phyloP scores from a whole-genome alignment of 2,797 vertebrate genomes.

The Phrynocephalus forsythii region DNA sequence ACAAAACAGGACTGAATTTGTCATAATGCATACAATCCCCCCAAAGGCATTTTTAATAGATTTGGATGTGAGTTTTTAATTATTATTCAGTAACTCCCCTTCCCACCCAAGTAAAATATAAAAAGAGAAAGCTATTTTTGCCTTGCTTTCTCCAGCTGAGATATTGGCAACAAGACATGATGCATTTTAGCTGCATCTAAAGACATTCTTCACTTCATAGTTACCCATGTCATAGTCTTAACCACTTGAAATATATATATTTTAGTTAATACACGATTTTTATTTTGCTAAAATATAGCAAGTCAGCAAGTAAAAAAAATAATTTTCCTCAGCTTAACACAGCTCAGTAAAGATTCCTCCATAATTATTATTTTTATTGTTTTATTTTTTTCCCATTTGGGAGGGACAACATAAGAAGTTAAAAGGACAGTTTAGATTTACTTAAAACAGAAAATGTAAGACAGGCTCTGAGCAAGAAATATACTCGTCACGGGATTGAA shows the following conservation, averaged over 20 bases:
- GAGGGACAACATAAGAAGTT: not conserved
- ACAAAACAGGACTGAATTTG: slow-evolving; percentile 84
- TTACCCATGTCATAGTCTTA: slow-evolving; percentile 63
- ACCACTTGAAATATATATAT: slow-evolving; percentile 66
- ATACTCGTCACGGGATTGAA: not conserved
- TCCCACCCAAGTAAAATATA: slow-evolving; percentile 62
- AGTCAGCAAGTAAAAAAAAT: slow-evolving; percentile 72
- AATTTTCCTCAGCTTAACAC: slow-evolving; percentile 58
- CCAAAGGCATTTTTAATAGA: slow-evolving; percentile 80
- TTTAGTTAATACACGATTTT: slow-evolving; percentile 64
- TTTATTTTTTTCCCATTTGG: not conserved
- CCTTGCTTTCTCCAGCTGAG: slow-evolving; percentile 64
- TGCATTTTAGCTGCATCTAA: slow-evolving; percentile 58
- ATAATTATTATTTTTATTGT: slow-evolving; percentile 1
- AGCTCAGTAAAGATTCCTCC: slow-evolving; percentile 35
- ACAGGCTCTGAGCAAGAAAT: not conserved
- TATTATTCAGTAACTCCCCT: slow-evolving; percentile 5
- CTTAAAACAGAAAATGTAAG: not conserved
- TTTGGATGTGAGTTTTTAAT: slow-evolving; percentile 61
- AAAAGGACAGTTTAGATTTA: slow-evolving; percentile 32
- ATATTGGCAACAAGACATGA: slow-evolving; percentile 49
- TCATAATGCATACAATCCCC: slow-evolving; percentile 89
- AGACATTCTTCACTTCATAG: slow-evolving; percentile 32
- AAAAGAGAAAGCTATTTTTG: slow-evolving; percentile 64
- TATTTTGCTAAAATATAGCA: slow-evolving; percentile 81